Evolutionary conservation across 1,140 invertebrate genomes (phyloP).

Genomic region (Brachionus manjavacas): DNA sequence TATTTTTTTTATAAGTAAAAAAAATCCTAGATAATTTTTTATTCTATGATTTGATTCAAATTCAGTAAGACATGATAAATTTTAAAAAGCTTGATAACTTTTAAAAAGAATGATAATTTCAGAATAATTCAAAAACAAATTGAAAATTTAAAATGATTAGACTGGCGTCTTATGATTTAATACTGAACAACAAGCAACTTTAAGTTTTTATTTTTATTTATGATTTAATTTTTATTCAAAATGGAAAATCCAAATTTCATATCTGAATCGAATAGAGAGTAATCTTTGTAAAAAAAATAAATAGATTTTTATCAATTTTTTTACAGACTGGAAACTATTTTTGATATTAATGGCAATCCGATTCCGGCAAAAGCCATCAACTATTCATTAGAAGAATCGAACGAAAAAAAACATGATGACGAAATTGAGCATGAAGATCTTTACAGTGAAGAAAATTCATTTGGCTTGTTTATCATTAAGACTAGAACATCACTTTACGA

Average conservation of each 20-base stretch:
- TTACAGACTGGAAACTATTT: background rate
- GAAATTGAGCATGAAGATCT: background rate
- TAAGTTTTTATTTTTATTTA: background rate
- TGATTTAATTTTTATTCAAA: background rate
- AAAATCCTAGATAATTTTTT: background rate
- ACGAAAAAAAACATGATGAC: background rate
- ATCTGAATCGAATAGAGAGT: background rate
- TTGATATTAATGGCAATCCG: background rate
- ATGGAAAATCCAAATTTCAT: conserved; percentile 10
- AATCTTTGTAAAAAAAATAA: background rate
- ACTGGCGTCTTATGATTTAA: background rate
- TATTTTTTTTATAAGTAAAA: too few relatives aligned
- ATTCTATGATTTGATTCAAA: background rate
- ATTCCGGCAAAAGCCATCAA: background rate
- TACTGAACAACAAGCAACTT: background rate
- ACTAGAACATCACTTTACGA: background rate
- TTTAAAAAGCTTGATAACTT: too few relatives aligned
- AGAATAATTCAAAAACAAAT: background rate
- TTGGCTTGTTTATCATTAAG: background rate
- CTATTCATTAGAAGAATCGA: background rate
- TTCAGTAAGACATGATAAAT: too few relatives aligned
- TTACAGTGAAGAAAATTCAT: background rate
- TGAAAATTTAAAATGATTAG: background rate
- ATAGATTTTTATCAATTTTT: background rate
- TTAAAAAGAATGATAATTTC: background rate